phyloP scores from a whole-genome alignment of 1,140 invertebrate genomes.

The Drosophila ohnishii region DNA sequence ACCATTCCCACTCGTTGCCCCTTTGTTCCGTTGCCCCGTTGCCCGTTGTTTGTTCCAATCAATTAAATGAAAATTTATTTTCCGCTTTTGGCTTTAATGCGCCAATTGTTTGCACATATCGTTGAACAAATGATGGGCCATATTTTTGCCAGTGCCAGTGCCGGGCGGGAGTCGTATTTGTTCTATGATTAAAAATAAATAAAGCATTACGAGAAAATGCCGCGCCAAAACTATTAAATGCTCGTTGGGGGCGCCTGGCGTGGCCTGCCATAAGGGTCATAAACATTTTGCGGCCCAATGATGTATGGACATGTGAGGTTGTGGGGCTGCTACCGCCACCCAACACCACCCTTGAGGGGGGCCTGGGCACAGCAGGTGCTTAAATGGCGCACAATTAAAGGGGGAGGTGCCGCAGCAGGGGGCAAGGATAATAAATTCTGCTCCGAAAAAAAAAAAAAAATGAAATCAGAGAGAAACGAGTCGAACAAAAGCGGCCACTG shows the following conservation, averaged over 20 bases:
- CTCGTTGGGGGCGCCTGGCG: constrained; percentile 42
- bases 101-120: constrained; percentile 77
- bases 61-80: constrained; percentile 55
- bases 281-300: constrained; percentile 77
- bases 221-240: constrained; percentile 75
- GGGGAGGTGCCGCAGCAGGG: constrained; percentile 20
- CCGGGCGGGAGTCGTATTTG: constrained; percentile 53
- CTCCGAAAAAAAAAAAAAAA: constrained; percentile 1
- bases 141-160: constrained; percentile 46
- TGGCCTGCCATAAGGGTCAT: constrained; percentile 50
- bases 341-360: neutral
- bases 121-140: constrained; percentile 75
- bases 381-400: constrained; percentile 73
- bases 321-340: neutral
- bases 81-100: constrained; percentile 64
- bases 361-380: constrained; percentile 40
- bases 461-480: neutral
- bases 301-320: constrained; percentile 67
- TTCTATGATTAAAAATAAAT: constrained; percentile 81
- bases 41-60: constrained; percentile 17
- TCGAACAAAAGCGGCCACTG: constrained; percentile 41
- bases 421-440: constrained; percentile 47
- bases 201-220: constrained; percentile 69
- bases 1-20: neutral
- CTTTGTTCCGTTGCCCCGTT: neutral